Base-by-base conservation (phyloP, 2,797 vertebrate species). In the Gorsachius magnificus region DNA sequence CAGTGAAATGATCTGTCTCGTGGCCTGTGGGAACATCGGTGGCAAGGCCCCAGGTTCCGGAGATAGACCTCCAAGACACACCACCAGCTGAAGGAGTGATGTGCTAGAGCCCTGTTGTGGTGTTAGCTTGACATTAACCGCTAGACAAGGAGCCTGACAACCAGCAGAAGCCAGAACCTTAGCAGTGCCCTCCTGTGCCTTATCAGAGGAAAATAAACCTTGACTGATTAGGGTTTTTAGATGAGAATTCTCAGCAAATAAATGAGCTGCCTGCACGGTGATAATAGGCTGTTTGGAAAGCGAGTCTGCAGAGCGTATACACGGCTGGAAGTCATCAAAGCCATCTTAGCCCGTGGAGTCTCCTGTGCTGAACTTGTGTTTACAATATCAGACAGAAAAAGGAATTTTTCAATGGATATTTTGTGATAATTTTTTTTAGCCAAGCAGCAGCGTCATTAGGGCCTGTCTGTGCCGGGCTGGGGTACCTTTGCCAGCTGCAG, bases 311-410 rank as follows among this genome's bases (percentile, higher is more conserved):
- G 91, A 75, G 72, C 36, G 65, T 61, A 28, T 35, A 25, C 2
- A 3, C 15, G 83, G 91, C 96, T 95, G 95, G 94, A 95, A 97
- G 87, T 93, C 94, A 90, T 96, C 96, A 95, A 96, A 94, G 68
- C 58, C 85, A 56, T 95, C 95, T 91, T 94, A 72, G 56, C 94
- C 93, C 22, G 0, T 45, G 80, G 76, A 88, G 94, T 86, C 87
- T 93, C 72, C 87, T 91, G 76, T 85, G 83, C 83, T 93, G 78
- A 90, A 35, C 65, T 92, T 50, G 33, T 95, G 90, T 92, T 93
- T 94, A 94, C 83, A 92, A 8, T 84, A 81, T 75, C 22, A 2
- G 69, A 51, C 85, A 88, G 72, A 71, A 72, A 86, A 91, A 85
- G 51, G 70, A 81, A 86, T 91, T 96, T 92, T 90, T 93, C 94